A percentile compares a stretch with the other conserved stretches of the same genome.
phyloP scores from a whole-genome alignment of 2,797 vertebrate species.

The Tenualosa ilisha region DNA sequence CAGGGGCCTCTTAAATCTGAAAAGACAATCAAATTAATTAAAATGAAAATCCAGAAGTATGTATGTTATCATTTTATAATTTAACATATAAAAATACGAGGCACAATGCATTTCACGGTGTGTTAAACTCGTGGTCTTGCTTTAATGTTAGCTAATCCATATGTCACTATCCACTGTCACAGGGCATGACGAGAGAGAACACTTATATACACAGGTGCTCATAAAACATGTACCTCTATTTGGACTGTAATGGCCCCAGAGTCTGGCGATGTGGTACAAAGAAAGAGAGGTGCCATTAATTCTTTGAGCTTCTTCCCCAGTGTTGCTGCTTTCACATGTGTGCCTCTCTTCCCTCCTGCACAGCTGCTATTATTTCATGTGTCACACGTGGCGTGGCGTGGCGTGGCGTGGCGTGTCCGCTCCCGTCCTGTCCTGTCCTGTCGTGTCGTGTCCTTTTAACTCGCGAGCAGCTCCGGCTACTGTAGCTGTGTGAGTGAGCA shows the following conservation, averaged over 20 bases:
- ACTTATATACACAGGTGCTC: neutral
- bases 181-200: no score
- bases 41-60: neutral
- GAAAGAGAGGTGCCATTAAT: neutral
- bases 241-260: neutral
- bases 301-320: neutral
- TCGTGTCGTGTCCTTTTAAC: slow-evolving; percentile 60
- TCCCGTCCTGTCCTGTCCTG: no score
- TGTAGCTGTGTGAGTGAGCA: slow-evolving; percentile 45
- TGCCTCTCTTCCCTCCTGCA: neutral
- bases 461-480: slow-evolving; percentile 57
- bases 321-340: neutral
- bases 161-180: neutral
- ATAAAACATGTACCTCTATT: neutral
- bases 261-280: neutral
- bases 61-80: neutral
- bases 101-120: neutral
- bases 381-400: slow-evolving; percentile 49
- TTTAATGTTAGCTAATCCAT: neutral
- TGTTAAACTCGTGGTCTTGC: neutral
- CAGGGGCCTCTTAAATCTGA: no score
- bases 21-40: no score
- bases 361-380: slow-evolving; percentile 68
- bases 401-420: neutral
- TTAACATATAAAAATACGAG: neutral